Percentiles rank a stretch among this genome's conserved stretches.
Evolutionary conservation across 2,888 invertebrate genomes (phyloP).

Genomic region (Eristalis pertinax): DNA sequence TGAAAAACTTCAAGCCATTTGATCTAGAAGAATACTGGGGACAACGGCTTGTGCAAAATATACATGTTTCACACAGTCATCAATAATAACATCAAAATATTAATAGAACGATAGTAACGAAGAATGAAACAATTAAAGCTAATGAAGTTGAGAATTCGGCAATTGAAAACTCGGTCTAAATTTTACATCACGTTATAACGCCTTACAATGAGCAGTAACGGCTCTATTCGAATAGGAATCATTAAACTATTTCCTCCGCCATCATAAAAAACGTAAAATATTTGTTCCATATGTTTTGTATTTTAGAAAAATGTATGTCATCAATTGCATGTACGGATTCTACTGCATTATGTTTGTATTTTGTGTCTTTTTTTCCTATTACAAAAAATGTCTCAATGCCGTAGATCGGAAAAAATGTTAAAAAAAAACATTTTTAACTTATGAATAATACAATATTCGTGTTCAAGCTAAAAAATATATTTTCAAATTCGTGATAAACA

Average conservation of each 20-base stretch:
- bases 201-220: conserved; percentile 24
- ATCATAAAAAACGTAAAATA: conserved; percentile 49
- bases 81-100: conserved; percentile 73
- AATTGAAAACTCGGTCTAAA: conserved; percentile 23
- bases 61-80: conserved; percentile 80
- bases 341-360: conserved; percentile 7
- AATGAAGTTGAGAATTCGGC: conserved; percentile 32
- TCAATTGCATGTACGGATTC: conserved; percentile 17
- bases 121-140: conserved; percentile 28
- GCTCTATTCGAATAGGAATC: conserved; percentile 37
- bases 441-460: conserved; percentile 58
- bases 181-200: conserved; percentile 20
- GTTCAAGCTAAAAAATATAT: conserved; percentile 65
- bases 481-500: conserved; percentile 66
- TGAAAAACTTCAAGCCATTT: conserved; percentile 90
- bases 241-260: conserved; percentile 29
- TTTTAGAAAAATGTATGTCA: conserved; percentile 37
- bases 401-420: conserved; percentile 48
- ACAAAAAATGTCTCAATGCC: conserved; percentile 14
- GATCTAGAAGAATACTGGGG: conserved; percentile 90
- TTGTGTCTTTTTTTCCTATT: conserved; percentile 2
- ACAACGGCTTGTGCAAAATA: conserved; percentile 86
- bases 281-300: conserved; percentile 36
- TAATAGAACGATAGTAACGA: conserved; percentile 19
- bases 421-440: conserved; percentile 56